A percentile compares a stretch with the other conserved stretches of the same genome.
These are phyloP conservation scores for Sarcophaga subvicina DNA, from an alignment of 2,888 invertebrate species.

Conservation along the genomic window DNA sequence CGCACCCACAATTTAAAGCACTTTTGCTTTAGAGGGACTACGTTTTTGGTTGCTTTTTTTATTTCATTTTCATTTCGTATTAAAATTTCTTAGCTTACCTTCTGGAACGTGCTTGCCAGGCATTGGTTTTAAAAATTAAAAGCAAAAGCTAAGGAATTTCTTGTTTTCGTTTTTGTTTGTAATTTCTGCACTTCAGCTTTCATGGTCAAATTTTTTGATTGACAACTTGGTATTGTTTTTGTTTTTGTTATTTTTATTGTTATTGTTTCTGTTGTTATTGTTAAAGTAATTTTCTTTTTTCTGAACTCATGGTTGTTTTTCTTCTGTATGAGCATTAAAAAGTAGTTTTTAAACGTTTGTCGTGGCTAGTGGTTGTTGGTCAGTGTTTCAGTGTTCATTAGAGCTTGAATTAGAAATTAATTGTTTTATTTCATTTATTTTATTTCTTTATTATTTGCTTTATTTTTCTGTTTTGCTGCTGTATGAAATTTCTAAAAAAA, in stretches of 20 bases:
- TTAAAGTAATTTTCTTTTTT: conserved; percentile 20
- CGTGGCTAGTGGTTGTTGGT: conserved; percentile 26
- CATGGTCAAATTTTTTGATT: conserved; percentile 56
- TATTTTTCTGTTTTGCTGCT: not conserved
- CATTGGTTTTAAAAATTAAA: not conserved
- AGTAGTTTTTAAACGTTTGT: conserved; percentile 32
- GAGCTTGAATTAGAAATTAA: conserved; percentile 45
- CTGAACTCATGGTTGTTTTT: conserved; percentile 1
- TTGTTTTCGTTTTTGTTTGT: conserved; percentile 3
- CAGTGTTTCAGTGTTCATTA: conserved; percentile 43
- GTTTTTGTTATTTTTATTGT: not conserved
- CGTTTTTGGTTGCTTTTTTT: conserved; percentile 23
- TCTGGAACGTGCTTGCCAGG: conserved; percentile 47
- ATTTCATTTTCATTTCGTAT: conserved; percentile 7
- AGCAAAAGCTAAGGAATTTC: conserved; percentile 34
- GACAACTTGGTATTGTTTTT: conserved; percentile 22
- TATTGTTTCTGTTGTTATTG: not conserved
- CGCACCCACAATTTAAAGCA: conserved; percentile 61
- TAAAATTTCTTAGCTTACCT: conserved; percentile 36
- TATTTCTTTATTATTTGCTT: not conserved
- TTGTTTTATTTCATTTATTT: conserved; percentile 8
- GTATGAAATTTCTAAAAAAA: not conserved
- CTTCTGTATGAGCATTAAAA: not conserved
- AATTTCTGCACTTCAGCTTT: conserved; percentile 51
- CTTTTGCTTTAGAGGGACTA: conserved; percentile 30